phyloP scores from a whole-genome alignment of 2,888 invertebrate species.

The Danaus chrysippus region DNA sequence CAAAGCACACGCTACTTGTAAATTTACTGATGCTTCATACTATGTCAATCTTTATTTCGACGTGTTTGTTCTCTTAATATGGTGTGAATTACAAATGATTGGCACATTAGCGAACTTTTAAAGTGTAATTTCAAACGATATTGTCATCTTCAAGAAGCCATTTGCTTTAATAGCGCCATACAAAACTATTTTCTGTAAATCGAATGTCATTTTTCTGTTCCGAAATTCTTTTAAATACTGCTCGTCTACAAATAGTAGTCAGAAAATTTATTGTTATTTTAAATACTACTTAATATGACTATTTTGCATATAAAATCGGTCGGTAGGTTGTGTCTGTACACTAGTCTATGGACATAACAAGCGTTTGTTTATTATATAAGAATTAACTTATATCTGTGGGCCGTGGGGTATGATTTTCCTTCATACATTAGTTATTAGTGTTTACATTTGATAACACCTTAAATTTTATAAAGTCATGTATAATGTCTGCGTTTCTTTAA shows the following conservation, averaged over 20 bases:
- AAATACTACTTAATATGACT: too few relatives aligned
- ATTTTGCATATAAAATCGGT: background rate
- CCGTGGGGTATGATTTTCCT: too few relatives aligned
- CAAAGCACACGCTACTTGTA: slow-evolving; percentile 25
- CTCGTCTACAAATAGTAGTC: too few relatives aligned
- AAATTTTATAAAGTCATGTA: too few relatives aligned
- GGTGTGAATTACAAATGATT: slow-evolving; percentile 14
- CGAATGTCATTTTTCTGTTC: too few relatives aligned
- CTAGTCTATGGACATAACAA: slow-evolving; percentile 1
- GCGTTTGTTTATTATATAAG: background rate
- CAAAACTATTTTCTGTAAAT: too few relatives aligned
- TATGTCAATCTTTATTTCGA: slow-evolving; percentile 22
- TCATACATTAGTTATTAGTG: too few relatives aligned
- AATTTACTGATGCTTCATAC: slow-evolving; percentile 20
- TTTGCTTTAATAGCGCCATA: background rate
- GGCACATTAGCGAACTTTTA: slow-evolving; percentile 16
- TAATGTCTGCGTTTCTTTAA: too few relatives aligned
- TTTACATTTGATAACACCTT: too few relatives aligned
- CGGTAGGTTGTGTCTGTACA: background rate
- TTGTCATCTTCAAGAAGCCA: background rate
- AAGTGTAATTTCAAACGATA: background rate
- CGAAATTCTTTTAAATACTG: too few relatives aligned
- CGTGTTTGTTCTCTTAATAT: slow-evolving; percentile 20
- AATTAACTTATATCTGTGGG: background rate
- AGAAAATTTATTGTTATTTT: too few relatives aligned